phyloP scores from a whole-genome alignment of 2,113 vertebrate genomes.

The Ptychochromis oligacanthus region DNA sequence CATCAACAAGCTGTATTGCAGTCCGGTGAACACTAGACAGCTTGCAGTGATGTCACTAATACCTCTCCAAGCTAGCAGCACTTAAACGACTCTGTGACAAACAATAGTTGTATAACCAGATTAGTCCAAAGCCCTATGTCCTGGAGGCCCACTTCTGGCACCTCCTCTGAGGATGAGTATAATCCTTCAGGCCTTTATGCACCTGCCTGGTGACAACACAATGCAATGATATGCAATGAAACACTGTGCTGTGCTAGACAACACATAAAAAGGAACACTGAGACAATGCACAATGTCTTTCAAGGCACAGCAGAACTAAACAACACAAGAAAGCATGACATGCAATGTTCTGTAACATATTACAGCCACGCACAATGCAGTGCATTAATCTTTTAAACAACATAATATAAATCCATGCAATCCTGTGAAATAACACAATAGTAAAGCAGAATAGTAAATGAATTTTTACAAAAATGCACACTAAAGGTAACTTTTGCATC shows the following conservation, averaged over 20 bases:
- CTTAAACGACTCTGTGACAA: conserved; percentile 46
- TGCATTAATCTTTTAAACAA: not conserved
- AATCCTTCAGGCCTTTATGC: conserved; percentile 65
- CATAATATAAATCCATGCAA: conserved; percentile 3
- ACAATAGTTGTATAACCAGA: conserved; percentile 70
- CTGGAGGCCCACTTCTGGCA: conserved; percentile 59
- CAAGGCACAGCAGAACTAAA: not conserved
- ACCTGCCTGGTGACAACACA: conserved; percentile 58
- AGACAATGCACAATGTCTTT: not conserved
- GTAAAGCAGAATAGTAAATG: fast-evolving
- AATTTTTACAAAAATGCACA: not conserved
- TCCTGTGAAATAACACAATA: conserved; percentile 17
- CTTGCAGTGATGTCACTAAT: conserved; percentile 65
- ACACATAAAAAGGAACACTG: not conserved
- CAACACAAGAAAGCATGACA: not conserved
- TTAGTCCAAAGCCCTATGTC: conserved; percentile 65
- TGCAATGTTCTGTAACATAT: conserved; percentile 38
- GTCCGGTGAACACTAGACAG: conserved; percentile 42
- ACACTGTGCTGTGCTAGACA: not conserved
- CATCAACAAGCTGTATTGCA: conserved; percentile 21
- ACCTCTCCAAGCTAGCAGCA: conserved; percentile 38
- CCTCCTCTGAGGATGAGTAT: conserved; percentile 54
- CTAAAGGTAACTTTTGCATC: not conserved
- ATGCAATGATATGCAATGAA: conserved; percentile 34
- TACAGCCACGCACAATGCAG: conserved; percentile 3